A percentile compares a stretch with the other conserved stretches of the same genome.
These are phyloP conservation scores for Hyalella azteca DNA, from an alignment of 2,888 invertebrate species.

Conservation along the genomic window DNA sequence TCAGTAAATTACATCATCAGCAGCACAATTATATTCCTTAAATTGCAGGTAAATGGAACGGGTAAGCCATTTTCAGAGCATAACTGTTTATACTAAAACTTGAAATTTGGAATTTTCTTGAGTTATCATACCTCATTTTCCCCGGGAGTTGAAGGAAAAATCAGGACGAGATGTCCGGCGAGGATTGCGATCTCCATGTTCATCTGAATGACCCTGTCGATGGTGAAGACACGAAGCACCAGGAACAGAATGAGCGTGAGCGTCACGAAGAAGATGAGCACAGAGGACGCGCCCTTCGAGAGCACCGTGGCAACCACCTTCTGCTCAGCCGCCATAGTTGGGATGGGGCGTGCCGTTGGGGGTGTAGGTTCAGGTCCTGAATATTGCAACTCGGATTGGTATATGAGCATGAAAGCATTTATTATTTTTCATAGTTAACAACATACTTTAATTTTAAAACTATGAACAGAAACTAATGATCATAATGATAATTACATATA, in stretches of 20 bases:
- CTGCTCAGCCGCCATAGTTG: constrained; percentile 60
- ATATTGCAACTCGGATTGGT: not conserved
- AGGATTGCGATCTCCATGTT: constrained; percentile 61
- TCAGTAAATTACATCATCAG: not conserved
- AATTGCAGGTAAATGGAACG: not conserved
- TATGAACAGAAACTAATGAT: no score
- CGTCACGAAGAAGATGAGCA: constrained; percentile 60
- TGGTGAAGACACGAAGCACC: constrained; percentile 60
- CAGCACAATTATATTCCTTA: not conserved
- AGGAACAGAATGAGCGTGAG: constrained; percentile 59
- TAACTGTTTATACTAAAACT: no score
- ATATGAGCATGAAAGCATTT: no score
- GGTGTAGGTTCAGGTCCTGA: constrained; percentile 52
- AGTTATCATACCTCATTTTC: constrained; percentile 37
- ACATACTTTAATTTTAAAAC: no score
- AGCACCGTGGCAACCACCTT: constrained; percentile 60
- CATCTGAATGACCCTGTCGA: constrained; percentile 61
- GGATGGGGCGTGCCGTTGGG: constrained; percentile 60
- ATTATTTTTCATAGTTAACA: no score
- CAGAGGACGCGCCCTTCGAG: constrained; percentile 60
- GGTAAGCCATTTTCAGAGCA: no score
- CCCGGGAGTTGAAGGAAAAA: constrained; percentile 59
- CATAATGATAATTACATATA: no score
- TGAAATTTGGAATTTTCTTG: no score
- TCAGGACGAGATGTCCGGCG: constrained; percentile 60